Evolutionary conservation across 2,797 vertebrate genomes (phyloP).

Genomic region (Tokudaia muenninki): DNA sequence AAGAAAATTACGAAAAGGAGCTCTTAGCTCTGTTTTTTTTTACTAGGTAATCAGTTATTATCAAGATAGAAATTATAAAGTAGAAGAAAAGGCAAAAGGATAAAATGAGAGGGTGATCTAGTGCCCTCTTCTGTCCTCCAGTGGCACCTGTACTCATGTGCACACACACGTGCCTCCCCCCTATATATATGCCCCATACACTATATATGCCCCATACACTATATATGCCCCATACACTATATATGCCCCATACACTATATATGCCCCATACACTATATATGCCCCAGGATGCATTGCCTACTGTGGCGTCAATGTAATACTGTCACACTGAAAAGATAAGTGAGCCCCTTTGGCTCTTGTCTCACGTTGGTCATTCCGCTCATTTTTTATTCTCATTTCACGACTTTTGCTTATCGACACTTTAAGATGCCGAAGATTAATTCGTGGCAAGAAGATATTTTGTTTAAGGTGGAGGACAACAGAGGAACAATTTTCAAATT

Average conservation of each 20-base stretch:
- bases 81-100: background rate
- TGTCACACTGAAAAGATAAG: background rate
- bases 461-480: background rate
- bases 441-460: background rate
- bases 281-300: background rate
- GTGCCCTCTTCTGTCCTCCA: background rate
- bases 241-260: no score
- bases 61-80: background rate
- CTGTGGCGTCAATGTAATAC: background rate
- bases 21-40: constrained; percentile 8
- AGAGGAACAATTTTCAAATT: background rate
- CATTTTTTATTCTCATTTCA: background rate
- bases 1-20: constrained; percentile 56
- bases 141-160: background rate
- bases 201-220: no score
- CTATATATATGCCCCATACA: no score
- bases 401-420: background rate
- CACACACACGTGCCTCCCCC: no score
- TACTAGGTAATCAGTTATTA: background rate
- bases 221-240: no score
- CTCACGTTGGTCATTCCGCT: background rate
- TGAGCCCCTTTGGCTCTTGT: background rate
- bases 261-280: no score
- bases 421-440: background rate
- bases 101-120: background rate